Percentiles rank a stretch among this genome's conserved stretches.
These are phyloP conservation scores for Melopsittacus undulatus DNA, from an alignment of 2,797 vertebrate genomes.

Conservation along the genomic window DNA sequence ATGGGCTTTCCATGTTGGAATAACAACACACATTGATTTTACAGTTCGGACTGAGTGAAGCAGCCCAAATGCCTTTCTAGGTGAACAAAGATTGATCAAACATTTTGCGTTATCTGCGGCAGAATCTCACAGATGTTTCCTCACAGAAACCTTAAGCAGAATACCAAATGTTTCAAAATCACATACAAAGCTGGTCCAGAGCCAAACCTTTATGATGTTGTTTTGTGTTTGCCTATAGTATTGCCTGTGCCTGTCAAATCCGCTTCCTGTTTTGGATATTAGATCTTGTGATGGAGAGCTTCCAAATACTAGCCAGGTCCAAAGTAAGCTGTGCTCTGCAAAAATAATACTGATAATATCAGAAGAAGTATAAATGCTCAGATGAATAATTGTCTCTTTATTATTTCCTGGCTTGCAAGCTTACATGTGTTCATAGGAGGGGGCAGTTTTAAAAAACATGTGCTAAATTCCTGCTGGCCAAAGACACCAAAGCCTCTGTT, in stretches of 20 bases:
- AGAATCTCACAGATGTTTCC: slow-evolving; percentile 70
- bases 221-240: slow-evolving; percentile 17
- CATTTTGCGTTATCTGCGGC: not conserved
- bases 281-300: slow-evolving; percentile 25
- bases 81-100: slow-evolving; percentile 24
- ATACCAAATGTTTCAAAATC: slow-evolving; percentile 38
- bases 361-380: slow-evolving; percentile 23
- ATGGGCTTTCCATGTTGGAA: not conserved
- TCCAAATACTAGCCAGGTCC: slow-evolving; percentile 18
- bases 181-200: slow-evolving; percentile 19
- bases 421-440: not conserved
- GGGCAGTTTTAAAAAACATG: not conserved
- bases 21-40: not conserved
- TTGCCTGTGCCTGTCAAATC: slow-evolving; percentile 48
- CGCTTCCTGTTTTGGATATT: slow-evolving; percentile 55
- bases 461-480: not conserved
- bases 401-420: slow-evolving; percentile 58
- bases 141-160: slow-evolving; percentile 35
- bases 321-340: slow-evolving; percentile 4
- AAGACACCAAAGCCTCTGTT: not conserved
- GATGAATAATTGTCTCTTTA: slow-evolving; percentile 49
- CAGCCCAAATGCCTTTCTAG: not conserved
- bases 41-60: not conserved
- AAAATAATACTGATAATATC: slow-evolving; percentile 43
- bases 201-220: not conserved